These are phyloP conservation scores for Craseonycteris thonglongyai DNA, from an alignment of 2,113 vertebrate species.

Conservation along the genomic window DNA sequence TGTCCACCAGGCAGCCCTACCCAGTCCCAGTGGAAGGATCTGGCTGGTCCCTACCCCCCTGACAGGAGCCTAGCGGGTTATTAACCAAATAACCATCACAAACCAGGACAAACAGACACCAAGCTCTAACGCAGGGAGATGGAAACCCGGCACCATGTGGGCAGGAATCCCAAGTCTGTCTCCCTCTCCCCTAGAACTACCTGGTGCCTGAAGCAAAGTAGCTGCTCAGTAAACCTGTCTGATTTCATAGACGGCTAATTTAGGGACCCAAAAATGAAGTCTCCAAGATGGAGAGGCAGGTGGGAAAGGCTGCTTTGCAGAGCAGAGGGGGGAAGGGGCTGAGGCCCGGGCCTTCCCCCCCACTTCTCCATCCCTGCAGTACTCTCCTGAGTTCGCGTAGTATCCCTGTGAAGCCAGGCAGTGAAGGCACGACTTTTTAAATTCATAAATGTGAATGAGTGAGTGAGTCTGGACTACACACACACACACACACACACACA, in stretches of 20 bases:
- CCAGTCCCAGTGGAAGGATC: background rate
- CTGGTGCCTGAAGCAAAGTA: background rate
- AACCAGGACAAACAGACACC: background rate
- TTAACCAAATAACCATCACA: background rate
- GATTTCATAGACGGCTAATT: background rate
- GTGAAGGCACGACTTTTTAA: background rate
- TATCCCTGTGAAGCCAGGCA: too few species aligned
- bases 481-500: too few species aligned
- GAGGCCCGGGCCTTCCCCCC: background rate
- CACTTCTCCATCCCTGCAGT: background rate
- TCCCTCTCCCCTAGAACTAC: too few species aligned
- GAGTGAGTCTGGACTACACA: background rate
- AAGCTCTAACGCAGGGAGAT: accelerated
- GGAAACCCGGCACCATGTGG: accelerated
- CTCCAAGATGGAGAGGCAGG: background rate
- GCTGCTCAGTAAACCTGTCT: background rate
- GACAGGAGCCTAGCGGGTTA: too few species aligned
- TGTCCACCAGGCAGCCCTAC: background rate
- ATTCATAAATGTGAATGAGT: background rate
- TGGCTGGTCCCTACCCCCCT: background rate
- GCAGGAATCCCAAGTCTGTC: background rate
- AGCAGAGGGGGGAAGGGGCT: background rate
- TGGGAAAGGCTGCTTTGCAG: background rate
- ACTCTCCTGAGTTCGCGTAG: background rate
- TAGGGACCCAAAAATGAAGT: background rate